These are phyloP conservation scores for Hemibagrus wyckioides DNA, from an alignment of 2,113 vertebrate species.

Conservation along the genomic window DNA sequence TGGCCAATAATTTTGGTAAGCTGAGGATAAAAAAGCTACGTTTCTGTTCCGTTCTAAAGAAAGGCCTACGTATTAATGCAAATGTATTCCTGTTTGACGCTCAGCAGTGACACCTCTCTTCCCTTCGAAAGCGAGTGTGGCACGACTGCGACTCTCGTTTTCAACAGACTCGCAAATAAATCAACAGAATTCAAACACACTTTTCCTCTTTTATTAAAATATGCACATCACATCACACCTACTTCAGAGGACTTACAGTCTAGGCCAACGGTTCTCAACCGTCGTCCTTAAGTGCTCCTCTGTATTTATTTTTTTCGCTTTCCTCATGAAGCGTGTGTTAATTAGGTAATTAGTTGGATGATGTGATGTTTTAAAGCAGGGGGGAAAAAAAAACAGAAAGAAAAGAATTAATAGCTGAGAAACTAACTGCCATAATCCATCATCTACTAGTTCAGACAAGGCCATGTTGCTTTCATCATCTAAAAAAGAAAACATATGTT, in stretches of 20 bases:
- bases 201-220: constrained; percentile 15
- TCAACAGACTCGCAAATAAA: constrained; percentile 4
- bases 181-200: constrained; percentile 32
- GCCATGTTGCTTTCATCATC: background rate
- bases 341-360: background rate
- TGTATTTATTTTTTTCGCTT: constrained; percentile 5
- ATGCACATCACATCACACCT: background rate
- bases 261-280: background rate
- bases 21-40: constrained; percentile 46
- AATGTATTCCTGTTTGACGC: constrained; percentile 55
- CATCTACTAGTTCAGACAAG: background rate
- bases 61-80: constrained; percentile 54
- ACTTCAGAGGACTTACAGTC: constrained; percentile 6
- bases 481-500: background rate
- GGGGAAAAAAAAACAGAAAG: background rate
- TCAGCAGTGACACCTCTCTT: constrained; percentile 21
- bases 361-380: background rate
- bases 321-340: background rate
- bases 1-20: constrained; percentile 16
- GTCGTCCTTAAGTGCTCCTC: background rate
- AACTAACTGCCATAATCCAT: background rate
- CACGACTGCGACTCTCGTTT: constrained; percentile 38
- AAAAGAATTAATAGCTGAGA: too few relatives aligned
- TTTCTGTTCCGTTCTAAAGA: constrained; percentile 5
- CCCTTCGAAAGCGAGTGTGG: constrained; percentile 33